Percentiles rank a stretch among this genome's conserved stretches.
Evolutionary conservation across 2,797 vertebrate species (phyloP).

Genomic region (Gymnocypris eckloni): DNA sequence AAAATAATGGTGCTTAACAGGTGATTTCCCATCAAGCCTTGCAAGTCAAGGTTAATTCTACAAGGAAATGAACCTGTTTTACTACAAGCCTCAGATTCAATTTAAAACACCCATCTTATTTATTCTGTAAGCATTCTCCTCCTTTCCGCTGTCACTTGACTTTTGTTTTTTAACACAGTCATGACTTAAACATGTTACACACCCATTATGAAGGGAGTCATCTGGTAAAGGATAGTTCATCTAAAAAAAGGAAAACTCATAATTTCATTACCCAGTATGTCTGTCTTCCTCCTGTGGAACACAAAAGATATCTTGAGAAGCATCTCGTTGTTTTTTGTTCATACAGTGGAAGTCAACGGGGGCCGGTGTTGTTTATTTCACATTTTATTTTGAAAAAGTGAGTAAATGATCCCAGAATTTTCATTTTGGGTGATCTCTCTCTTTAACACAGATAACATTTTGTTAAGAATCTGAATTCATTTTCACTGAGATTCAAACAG

Average conservation of each 20-base stretch:
- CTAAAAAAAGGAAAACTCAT: background rate
- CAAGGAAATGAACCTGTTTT: conserved; percentile 43
- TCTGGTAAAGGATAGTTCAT: background rate
- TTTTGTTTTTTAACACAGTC: conserved; percentile 40
- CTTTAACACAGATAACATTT: background rate
- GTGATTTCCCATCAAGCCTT: conserved; percentile 25
- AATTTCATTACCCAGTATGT: background rate
- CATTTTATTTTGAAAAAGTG: background rate
- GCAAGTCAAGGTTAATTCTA: background rate
- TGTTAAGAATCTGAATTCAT: background rate
- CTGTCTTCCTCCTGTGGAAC: background rate
- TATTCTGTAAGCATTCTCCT: conserved; percentile 14
- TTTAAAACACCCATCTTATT: conserved; percentile 1
- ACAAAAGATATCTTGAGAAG: background rate
- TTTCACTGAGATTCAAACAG: background rate
- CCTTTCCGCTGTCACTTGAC: conserved; percentile 2
- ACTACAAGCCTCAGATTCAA: conserved; percentile 10
- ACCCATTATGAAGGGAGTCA: conserved; percentile 13
- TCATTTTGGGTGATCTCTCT: background rate
- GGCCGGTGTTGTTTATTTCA: background rate
- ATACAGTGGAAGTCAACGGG: background rate
- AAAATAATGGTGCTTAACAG: background rate
- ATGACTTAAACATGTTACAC: conserved; percentile 27
- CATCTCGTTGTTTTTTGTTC: background rate
- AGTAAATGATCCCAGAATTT: background rate